A percentile compares a stretch with the other conserved stretches of the same genome.
phyloP scores from a whole-genome alignment of 2,113 vertebrate genomes.

The Rhabdornis inornatus region DNA sequence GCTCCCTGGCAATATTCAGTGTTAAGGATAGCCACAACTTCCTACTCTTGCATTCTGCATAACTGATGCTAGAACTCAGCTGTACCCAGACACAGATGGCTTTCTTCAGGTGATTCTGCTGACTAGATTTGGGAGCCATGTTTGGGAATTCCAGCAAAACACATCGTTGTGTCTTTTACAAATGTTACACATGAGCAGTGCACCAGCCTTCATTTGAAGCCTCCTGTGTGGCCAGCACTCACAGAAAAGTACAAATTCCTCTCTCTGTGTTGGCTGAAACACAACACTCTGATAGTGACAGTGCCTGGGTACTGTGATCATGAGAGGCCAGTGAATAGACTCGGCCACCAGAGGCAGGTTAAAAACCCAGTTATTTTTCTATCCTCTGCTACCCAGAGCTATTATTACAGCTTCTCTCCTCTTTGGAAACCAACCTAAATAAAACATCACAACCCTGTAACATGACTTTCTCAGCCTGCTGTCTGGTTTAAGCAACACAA shows the following conservation, averaged over 20 bases:
- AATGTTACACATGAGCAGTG: background rate
- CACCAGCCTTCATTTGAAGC: background rate
- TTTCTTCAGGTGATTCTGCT: background rate
- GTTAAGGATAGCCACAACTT: background rate
- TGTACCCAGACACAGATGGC: background rate
- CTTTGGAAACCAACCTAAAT: background rate
- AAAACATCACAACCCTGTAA: background rate
- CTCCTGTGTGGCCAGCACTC: background rate
- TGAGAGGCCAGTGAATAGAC: background rate
- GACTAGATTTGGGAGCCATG: background rate
- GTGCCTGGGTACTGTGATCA: background rate
- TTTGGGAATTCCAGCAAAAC: background rate
- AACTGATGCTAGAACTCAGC: background rate
- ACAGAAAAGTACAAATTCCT: background rate
- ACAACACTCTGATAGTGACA: background rate
- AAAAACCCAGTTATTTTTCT: background rate
- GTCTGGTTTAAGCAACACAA: background rate
- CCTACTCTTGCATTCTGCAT: background rate
- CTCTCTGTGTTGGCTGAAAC: background rate
- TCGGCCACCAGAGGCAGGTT: background rate
- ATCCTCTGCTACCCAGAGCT: background rate
- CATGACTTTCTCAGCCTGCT: background rate
- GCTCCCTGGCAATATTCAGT: background rate
- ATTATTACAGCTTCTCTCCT: background rate
- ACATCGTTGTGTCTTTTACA: background rate